These are phyloP conservation scores for Cydia amplana DNA, from an alignment of 1,140 invertebrate genomes.

Conservation along the genomic window DNA sequence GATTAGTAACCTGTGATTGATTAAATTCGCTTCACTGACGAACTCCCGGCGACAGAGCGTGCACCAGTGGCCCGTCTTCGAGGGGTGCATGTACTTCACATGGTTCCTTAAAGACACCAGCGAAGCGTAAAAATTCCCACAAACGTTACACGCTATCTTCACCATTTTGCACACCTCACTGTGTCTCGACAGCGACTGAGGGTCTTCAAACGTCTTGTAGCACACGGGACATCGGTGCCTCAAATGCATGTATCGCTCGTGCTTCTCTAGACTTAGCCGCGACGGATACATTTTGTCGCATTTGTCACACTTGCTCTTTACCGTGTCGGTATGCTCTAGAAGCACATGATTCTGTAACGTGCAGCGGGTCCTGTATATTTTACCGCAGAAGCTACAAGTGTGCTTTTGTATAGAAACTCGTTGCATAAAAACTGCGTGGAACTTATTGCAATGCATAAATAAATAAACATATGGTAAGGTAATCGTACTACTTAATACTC, in stretches of 20 bases:
- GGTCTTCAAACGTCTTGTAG: constrained; percentile 54
- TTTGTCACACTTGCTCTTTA: constrained; percentile 40
- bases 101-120: constrained; percentile 59
- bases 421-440: too few relatives aligned
- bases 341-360: constrained; percentile 51
- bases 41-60: constrained; percentile 55
- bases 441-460: too few relatives aligned
- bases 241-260: constrained; percentile 61
- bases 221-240: constrained; percentile 56
- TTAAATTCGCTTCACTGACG: constrained; percentile 47
- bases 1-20: constrained; percentile 48
- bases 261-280: constrained; percentile 57
- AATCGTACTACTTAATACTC: too few relatives aligned
- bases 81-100: constrained; percentile 59
- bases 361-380: constrained; percentile 54
- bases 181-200: constrained; percentile 45
- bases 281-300: constrained; percentile 62
- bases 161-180: constrained; percentile 43
- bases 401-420: constrained; percentile 34
- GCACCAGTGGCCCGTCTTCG: constrained; percentile 48
- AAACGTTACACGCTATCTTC: constrained; percentile 48
- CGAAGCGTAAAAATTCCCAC: constrained; percentile 56
- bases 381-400: constrained; percentile 52
- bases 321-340: constrained; percentile 48
- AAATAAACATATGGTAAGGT: too few relatives aligned